A percentile compares a stretch with the other conserved stretches of the same genome.
Evolutionary conservation across 2,888 invertebrate species (phyloP).

Genomic region (Belgica antarctica): DNA sequence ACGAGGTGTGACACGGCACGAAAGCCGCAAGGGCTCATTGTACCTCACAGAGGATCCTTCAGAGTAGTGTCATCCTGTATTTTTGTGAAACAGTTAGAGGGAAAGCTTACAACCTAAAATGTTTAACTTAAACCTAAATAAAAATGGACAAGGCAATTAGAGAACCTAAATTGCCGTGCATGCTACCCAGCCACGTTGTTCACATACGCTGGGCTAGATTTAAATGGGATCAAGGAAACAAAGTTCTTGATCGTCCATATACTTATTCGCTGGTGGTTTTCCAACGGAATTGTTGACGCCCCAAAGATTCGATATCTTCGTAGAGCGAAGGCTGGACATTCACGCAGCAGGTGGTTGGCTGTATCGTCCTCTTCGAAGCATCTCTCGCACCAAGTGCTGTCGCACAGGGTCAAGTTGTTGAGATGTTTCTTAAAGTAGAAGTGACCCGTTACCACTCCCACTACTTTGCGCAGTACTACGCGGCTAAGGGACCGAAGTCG

Average conservation of each 20-base stretch:
- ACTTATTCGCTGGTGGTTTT: not conserved
- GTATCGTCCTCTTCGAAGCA: not conserved
- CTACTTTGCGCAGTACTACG: not conserved
- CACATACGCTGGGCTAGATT: no score
- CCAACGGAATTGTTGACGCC: not conserved
- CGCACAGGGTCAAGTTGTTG: not conserved
- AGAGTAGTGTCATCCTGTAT: no score
- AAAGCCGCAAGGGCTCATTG: no score
- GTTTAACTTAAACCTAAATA: no score
- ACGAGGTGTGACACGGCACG: no score
- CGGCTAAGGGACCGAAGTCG: not conserved
- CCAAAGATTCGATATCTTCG: not conserved
- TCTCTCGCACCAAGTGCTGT: not conserved
- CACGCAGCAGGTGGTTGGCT: not conserved
- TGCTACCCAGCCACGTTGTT: no score
- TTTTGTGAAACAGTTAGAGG: no score
- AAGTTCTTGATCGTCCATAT: not conserved
- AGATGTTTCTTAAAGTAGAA: not conserved
- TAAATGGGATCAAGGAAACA: no score
- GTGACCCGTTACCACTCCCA: not conserved
- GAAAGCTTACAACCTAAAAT: no score
- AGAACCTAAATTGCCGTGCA: no score
- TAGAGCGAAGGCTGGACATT: not conserved
- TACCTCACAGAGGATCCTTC: no score
- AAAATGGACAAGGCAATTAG: no score